A percentile compares a stretch with the other conserved stretches of the same genome.
phyloP scores from a whole-genome alignment of 1,140 invertebrate species.

The Microplitis mediator region DNA sequence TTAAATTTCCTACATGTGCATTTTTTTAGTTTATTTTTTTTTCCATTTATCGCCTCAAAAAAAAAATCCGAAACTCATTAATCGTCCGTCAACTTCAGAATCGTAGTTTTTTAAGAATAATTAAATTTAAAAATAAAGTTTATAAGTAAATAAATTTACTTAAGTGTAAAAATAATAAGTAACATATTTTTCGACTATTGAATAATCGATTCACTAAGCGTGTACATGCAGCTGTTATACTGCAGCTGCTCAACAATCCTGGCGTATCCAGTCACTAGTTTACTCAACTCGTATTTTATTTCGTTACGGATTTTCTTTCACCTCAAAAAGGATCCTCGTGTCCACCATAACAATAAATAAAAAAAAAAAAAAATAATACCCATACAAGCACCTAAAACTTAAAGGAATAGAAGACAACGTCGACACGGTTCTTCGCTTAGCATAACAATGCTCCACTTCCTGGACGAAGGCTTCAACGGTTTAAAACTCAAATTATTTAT shows the following conservation, averaged over 20 bases:
- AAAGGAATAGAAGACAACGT: background rate
- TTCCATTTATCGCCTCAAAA: too few relatives aligned
- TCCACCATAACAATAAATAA: background rate
- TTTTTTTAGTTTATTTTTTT: too few relatives aligned
- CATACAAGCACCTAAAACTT: background rate
- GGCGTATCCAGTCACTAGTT: background rate
- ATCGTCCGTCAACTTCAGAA: too few relatives aligned
- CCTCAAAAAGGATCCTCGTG: too few relatives aligned
- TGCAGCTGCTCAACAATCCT: background rate
- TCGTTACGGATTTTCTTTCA: too few relatives aligned
- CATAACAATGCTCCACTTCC: conserved; percentile 36
- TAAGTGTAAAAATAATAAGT: background rate
- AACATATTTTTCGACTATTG: background rate
- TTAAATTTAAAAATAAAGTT: too few relatives aligned
- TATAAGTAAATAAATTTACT: too few relatives aligned
- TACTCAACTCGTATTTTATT: background rate
- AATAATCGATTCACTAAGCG: background rate
- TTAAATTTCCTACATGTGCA: too few relatives aligned
- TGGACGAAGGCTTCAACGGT: conserved; percentile 16
- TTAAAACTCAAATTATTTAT: conserved; percentile 13
- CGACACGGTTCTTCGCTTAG: conserved; percentile 33
- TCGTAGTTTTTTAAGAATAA: too few relatives aligned
- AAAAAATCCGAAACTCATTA: too few relatives aligned
- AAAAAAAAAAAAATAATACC: background rate
- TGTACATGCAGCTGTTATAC: background rate